Evolutionary conservation across 1,140 invertebrate species (phyloP).

Genomic region (Galleria mellonella): DNA sequence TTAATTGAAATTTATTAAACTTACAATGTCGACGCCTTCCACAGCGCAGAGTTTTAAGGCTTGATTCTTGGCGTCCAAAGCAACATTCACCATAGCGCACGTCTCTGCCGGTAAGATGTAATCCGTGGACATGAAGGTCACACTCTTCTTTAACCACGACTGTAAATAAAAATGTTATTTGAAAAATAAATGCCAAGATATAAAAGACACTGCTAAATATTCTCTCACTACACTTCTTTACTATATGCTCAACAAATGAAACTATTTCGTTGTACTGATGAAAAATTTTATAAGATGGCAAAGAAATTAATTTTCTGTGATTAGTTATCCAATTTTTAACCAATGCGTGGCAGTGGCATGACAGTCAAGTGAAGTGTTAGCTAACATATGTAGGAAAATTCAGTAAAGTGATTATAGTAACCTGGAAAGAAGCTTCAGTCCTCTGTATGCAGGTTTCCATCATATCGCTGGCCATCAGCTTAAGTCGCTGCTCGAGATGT

Average conservation of each 20-base stretch:
- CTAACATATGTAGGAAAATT: too few relatives aligned
- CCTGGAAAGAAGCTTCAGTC: slow-evolving; percentile 83
- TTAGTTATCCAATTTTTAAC: too few relatives aligned
- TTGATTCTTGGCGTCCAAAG: slow-evolving; percentile 94
- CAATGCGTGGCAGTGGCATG: too few relatives aligned
- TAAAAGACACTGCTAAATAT: too few relatives aligned
- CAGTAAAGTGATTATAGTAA: slow-evolving; percentile 13
- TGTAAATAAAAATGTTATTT: slow-evolving; percentile 63
- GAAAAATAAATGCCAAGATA: too few relatives aligned
- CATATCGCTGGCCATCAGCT: slow-evolving; percentile 99
- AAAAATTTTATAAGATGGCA: too few relatives aligned
- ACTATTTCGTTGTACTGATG: too few relatives aligned
- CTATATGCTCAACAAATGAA: too few relatives aligned
- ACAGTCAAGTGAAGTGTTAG: too few relatives aligned
- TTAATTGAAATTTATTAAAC: slow-evolving; percentile 34
- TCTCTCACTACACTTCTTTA: too few relatives aligned
- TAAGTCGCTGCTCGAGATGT: slow-evolving; percentile 97
- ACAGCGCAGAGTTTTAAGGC: slow-evolving; percentile 97
- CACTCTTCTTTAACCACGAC: slow-evolving; percentile 96
- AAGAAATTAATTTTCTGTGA: too few relatives aligned
- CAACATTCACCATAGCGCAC: slow-evolving; percentile 99
- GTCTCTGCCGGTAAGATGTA: slow-evolving; percentile 98
- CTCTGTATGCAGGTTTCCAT: slow-evolving; percentile 98
- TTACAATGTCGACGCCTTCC: slow-evolving; percentile 96
- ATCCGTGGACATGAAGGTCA: slow-evolving; percentile 96